A percentile compares a stretch with the other conserved stretches of the same genome.
These are phyloP conservation scores for Arctocebus calabarensis DNA, from an alignment of 2,797 vertebrate species.

Conservation along the genomic window DNA sequence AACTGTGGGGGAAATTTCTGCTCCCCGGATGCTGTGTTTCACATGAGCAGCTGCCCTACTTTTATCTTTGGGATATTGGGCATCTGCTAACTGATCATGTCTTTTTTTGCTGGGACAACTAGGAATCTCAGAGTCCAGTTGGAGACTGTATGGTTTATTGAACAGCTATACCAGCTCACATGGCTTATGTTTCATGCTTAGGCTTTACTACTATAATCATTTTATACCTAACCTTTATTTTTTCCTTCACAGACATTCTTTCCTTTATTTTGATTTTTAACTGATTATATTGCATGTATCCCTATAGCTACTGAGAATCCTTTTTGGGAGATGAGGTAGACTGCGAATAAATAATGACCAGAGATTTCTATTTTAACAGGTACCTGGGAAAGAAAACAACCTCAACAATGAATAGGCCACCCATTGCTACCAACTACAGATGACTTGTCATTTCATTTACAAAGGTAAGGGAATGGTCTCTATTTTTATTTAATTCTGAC, in stretches of 20 bases:
- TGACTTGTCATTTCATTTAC: conserved; percentile 82
- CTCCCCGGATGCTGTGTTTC: not conserved
- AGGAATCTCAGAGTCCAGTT: not conserved
- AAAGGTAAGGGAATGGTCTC: conserved; percentile 82
- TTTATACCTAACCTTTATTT: not conserved
- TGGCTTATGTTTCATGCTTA: not conserved
- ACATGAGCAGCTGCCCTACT: not conserved
- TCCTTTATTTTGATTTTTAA: conserved; percentile 15
- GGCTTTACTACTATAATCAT: not conserved
- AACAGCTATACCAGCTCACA: accelerated
- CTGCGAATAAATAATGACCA: conserved; percentile 58
- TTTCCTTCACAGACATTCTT: not conserved
- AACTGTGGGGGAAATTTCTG: not conserved
- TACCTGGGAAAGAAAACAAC: conserved; percentile 66
- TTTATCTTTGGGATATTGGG: not conserved
- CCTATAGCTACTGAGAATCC: not conserved
- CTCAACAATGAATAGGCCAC: conserved; percentile 80
- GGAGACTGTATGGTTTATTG: not conserved
- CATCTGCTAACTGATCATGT: not conserved
- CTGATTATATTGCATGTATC: not conserved
- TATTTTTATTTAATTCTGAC: conserved; percentile 16
- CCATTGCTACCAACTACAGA: conserved; percentile 81
- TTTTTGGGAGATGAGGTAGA: not conserved
- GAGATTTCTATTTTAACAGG: conserved; percentile 83
- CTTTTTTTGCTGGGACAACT: not conserved